phyloP scores from a whole-genome alignment of 2,888 invertebrate genomes.

The Sesamia inferens region DNA sequence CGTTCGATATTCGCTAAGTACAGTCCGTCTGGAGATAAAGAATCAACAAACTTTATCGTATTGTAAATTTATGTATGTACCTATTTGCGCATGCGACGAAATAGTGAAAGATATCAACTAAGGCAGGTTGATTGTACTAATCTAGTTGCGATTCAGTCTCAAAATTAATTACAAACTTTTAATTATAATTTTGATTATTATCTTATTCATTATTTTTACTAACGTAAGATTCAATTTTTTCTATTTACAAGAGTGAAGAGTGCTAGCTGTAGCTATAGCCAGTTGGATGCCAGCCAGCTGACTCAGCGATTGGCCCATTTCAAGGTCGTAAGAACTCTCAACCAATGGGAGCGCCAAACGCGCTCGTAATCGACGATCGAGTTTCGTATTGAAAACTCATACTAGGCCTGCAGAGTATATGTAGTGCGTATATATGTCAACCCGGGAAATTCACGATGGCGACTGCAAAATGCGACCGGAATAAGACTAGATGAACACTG shows the following conservation, averaged over 20 bases:
- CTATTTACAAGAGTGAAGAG: not conserved
- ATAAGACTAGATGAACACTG: not conserved
- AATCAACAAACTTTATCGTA: conserved; percentile 9
- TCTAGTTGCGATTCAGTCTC: conserved; percentile 39
- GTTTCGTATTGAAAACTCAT: too few relatives aligned
- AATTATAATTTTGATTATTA: not conserved
- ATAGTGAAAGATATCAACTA: conserved; percentile 48
- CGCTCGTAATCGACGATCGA: too few relatives aligned
- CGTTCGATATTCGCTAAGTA: conserved; percentile 33
- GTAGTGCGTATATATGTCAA: not conserved
- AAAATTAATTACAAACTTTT: conserved; percentile 13
- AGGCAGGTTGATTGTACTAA: conserved; percentile 26
- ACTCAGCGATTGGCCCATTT: too few relatives aligned
- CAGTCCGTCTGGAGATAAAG: conserved; percentile 47
- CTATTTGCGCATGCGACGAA: conserved; percentile 30
- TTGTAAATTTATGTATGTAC: conserved; percentile 3
- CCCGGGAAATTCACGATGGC: not conserved
- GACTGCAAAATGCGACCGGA: not conserved
- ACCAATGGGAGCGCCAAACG: too few relatives aligned
- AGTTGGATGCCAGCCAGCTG: too few relatives aligned
- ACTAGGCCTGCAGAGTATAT: too few relatives aligned
- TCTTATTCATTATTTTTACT: not conserved
- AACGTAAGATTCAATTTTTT: not conserved
- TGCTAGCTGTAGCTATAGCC: not conserved
- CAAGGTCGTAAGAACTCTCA: too few relatives aligned